These are phyloP conservation scores for pig (Sus scrofa) DNA, from an alignment of 2,113 vertebrate species.

Conservation along the genomic window DNA sequence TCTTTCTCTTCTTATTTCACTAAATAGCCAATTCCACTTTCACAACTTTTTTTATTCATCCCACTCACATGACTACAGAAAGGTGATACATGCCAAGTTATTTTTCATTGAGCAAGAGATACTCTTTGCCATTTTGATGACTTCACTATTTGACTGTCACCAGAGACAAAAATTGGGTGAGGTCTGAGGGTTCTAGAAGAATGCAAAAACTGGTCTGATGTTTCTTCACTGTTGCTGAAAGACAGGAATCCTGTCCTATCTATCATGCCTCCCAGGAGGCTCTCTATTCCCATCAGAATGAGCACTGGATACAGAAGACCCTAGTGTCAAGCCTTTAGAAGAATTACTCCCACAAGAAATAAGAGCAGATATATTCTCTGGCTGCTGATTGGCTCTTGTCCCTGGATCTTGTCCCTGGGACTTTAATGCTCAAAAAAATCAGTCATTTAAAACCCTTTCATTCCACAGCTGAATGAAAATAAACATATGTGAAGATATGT, in stretches of 20 bases:
- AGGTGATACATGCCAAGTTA: neutral
- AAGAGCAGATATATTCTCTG: neutral
- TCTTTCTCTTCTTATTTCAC: slow-evolving; percentile 40
- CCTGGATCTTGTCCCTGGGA: neutral
- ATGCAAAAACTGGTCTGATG: neutral
- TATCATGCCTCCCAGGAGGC: neutral
- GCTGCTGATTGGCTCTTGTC: neutral
- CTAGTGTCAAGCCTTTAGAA: neutral
- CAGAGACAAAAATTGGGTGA: neutral
- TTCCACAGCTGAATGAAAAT: slow-evolving; percentile 50
- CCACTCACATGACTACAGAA: neutral
- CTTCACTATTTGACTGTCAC: neutral
- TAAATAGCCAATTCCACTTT: neutral
- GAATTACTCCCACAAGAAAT: neutral
- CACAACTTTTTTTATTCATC: neutral
- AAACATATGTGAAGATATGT: neutral
- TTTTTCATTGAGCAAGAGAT: slow-evolving; percentile 7
- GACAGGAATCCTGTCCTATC: neutral
- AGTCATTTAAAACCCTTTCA: neutral
- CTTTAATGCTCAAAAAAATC: neutral
- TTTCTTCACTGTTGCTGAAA: neutral
- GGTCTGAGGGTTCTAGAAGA: neutral
- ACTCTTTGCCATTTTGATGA: neutral
- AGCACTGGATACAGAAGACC: neutral
- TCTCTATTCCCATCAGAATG: neutral